Evolutionary conservation across 2,113 vertebrate species (phyloP).

Genomic region (Forbesichthys papilliferus): DNA sequence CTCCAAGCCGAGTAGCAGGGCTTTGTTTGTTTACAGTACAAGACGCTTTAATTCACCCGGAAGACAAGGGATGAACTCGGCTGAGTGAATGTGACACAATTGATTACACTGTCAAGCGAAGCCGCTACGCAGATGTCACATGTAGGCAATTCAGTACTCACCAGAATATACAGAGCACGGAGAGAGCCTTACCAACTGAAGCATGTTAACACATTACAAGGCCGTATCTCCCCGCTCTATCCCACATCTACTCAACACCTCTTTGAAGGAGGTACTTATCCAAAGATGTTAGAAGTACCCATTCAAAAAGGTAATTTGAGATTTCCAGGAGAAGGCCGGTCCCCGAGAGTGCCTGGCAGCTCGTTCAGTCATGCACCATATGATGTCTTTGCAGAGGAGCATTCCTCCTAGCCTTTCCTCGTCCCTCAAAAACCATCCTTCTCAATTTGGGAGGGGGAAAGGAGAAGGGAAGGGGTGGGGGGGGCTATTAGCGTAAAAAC

Average conservation of each 20-base stretch:
- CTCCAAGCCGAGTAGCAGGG: not conserved
- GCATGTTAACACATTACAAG: slow-evolving; percentile 13
- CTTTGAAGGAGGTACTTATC: slow-evolving; percentile 27
- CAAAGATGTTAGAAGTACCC: slow-evolving; percentile 32
- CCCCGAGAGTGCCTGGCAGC: slow-evolving; percentile 52
- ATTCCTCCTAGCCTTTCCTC: slow-evolving; percentile 62
- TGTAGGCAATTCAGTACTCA: not conserved
- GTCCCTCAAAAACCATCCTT: slow-evolving; percentile 61
- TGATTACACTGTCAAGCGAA: not conserved
- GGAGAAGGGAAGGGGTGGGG: slow-evolving; percentile 40
- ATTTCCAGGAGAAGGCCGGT: slow-evolving; percentile 65
- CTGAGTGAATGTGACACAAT: slow-evolving; percentile 16
- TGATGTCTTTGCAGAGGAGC: slow-evolving; percentile 71
- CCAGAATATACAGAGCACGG: not conserved
- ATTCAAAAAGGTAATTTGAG: slow-evolving; percentile 66
- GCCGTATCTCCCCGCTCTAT: slow-evolving; percentile 33
- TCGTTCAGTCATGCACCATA: slow-evolving; percentile 65
- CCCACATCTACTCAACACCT: slow-evolving; percentile 19
- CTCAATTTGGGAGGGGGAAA: slow-evolving; percentile 52
- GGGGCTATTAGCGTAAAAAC: slow-evolving; percentile 42
- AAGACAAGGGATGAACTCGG: slow-evolving; percentile 11
- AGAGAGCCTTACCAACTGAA: slow-evolving; percentile 37
- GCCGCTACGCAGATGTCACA: not conserved
- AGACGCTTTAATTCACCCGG: slow-evolving; percentile 2
- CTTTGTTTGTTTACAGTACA: not conserved